A percentile compares a stretch with the other conserved stretches of the same genome.
phyloP scores from a whole-genome alignment of 2,797 vertebrate genomes.

The Agapornis canus region DNA sequence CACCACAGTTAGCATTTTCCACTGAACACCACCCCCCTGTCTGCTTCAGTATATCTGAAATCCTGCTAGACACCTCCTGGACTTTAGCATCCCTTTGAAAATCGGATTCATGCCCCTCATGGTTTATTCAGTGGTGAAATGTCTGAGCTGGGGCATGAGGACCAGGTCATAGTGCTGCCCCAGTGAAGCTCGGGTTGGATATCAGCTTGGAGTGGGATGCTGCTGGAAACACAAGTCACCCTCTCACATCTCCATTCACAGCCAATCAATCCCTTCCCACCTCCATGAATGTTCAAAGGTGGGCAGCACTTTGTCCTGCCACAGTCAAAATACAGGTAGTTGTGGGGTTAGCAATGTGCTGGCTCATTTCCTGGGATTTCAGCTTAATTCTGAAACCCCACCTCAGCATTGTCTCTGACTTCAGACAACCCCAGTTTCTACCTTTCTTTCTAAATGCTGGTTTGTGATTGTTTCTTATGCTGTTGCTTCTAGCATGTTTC shows the following conservation, averaged over 20 bases:
- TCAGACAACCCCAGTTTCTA: neutral
- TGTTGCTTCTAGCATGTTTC: neutral
- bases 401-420: neutral
- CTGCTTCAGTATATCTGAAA: neutral
- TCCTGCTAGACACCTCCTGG: neutral
- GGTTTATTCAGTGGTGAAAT: neutral
- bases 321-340: neutral
- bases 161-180: neutral
- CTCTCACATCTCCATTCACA: accelerated
- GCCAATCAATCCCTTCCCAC: accelerated
- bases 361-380: neutral
- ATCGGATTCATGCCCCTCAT: neutral
- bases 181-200: neutral
- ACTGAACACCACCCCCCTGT: neutral
- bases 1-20: neutral
- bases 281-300: accelerated
- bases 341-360: accelerated
- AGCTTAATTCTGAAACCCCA: neutral
- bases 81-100: neutral
- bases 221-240: neutral
- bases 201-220: neutral
- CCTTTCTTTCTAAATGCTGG: neutral
- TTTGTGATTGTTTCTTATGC: neutral
- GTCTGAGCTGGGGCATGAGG: neutral
- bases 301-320: neutral